Evolutionary conservation across 2,797 vertebrate genomes (phyloP), one percentile per base, ranked within the genome.

Genomic region (Silurus lanzhouensis): DNA sequence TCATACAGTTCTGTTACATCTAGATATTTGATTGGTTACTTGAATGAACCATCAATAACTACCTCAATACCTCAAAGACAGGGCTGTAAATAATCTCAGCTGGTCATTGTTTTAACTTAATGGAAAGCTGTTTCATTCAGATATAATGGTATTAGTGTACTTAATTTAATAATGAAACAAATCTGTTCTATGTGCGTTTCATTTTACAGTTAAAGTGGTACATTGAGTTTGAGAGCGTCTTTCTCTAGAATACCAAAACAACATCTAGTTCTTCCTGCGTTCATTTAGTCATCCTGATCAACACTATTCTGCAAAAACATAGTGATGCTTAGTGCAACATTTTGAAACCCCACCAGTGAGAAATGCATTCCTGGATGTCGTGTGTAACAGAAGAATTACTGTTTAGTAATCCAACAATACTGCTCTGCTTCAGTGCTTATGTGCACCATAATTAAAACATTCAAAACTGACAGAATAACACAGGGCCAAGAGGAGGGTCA

Each of bases 381-480:
- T 31, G 64, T 68, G 67, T 70, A 77, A 82, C 48, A 70, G 68
- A 44, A 76, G 44, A 46, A 79, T 64, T 57, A 31, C 31, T 55
- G 38, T 74, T 63, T 44, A 57, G 44, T 74, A 38, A 57, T 66
- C n/a, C 60, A 31, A 44, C 66, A 83, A n/a, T 44, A 78, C 63
- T 63, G 17, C 67, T 71, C 17, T 8, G 7, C 80, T 48, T 83
- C 83, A 88, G 80, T 72, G 71, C 81, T 80, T 64, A 63, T 80
- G 7, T 5, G 60, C 58, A 66, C 44, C 58, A 27, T 44, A 82
- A 74, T 87, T 85, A 75, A 76, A 76, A 81, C 66, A 64, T 61
- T 67, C 46, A 60, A 81, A 15, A 74, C 48, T 67, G 60, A 44
- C 81, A 58, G 70, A 55, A 58, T 75, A 64, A 81, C 27, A 38